Evolutionary conservation across 2,113 vertebrate genomes (phyloP).

Genomic region (Brienomyrus longianalis): DNA sequence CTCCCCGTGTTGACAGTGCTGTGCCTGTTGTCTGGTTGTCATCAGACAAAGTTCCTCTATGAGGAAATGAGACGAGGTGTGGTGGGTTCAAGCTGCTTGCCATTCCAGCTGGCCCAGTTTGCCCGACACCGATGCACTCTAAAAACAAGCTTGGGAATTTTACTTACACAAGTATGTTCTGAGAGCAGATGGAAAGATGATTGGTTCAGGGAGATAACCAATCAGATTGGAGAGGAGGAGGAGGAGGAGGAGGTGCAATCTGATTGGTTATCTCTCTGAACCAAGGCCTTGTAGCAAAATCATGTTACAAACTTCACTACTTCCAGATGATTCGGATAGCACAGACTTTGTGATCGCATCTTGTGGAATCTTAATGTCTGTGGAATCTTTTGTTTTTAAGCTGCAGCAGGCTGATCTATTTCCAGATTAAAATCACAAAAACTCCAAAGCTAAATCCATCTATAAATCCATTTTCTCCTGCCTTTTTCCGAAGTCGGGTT

Average conservation of each 20-base stretch:
- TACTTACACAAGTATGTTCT: too few relatives aligned
- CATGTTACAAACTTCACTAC: not conserved
- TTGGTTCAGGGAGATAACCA: too few relatives aligned
- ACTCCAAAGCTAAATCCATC: not conserved
- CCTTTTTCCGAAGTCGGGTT: too few relatives aligned
- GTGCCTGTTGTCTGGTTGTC: not conserved
- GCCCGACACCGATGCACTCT: not conserved
- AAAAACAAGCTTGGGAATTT: not conserved
- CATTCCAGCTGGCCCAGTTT: not conserved
- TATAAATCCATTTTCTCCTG: too few relatives aligned
- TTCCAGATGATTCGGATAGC: not conserved
- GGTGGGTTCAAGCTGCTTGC: not conserved
- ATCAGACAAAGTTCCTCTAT: not conserved
- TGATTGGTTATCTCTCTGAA: too few relatives aligned
- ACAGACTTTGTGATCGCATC: not conserved
- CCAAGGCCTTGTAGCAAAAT: not conserved
- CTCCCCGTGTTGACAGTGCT: not conserved
- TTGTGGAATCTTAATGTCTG: slow-evolving; percentile 1
- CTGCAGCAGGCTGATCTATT: slow-evolving; percentile 20
- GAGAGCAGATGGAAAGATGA: too few relatives aligned
- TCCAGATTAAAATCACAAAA: not conserved
- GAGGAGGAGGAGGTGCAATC: too few relatives aligned
- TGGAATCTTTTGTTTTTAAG: slow-evolving; percentile 19
- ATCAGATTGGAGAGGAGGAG: too few relatives aligned
- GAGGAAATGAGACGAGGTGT: not conserved